Evolutionary conservation across 2,888 invertebrate species (phyloP).

Genomic region (Cryptosula pallasiana): DNA sequence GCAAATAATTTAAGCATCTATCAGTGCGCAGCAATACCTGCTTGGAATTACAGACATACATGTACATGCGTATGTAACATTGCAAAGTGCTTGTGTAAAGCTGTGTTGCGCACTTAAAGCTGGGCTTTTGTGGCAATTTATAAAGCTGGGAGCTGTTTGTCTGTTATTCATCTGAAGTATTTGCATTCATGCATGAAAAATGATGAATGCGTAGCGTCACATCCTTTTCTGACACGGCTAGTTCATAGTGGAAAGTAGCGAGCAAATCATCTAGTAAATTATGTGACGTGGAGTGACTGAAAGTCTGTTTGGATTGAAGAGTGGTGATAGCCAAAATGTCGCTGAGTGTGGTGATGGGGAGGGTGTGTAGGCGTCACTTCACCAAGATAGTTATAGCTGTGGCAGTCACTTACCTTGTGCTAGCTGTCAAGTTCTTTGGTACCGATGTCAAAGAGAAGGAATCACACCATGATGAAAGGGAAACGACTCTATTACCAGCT

Average conservation of each 20-base stretch:
- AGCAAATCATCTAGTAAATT: not conserved
- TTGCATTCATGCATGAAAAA: constrained; percentile 22
- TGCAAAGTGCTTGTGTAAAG: too few relatives aligned
- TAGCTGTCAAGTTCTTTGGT: not conserved
- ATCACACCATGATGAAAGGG: not conserved
- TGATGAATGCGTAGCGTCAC: not conserved
- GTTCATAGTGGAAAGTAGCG: not conserved
- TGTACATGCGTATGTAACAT: too few relatives aligned
- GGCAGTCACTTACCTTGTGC: not conserved
- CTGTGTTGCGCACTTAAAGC: too few relatives aligned
- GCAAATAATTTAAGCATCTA: too few relatives aligned
- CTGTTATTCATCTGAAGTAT: constrained; percentile 3
- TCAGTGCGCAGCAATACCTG: too few relatives aligned
- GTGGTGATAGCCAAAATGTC: not conserved
- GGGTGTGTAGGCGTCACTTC: not conserved
- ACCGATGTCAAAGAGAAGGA: not conserved
- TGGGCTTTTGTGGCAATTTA: too few relatives aligned
- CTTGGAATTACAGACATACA: too few relatives aligned
- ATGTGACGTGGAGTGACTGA: not conserved
- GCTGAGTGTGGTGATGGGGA: not conserved
- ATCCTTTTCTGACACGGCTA: not conserved
- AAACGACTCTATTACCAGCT: not conserved
- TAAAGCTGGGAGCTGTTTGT: not conserved
- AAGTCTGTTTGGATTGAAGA: not conserved
- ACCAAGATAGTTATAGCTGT: not conserved